Evolutionary conservation across 2,113 vertebrate genomes (phyloP), one percentile per base, ranked within the genome.

Genomic region (Labeo rohita): DNA sequence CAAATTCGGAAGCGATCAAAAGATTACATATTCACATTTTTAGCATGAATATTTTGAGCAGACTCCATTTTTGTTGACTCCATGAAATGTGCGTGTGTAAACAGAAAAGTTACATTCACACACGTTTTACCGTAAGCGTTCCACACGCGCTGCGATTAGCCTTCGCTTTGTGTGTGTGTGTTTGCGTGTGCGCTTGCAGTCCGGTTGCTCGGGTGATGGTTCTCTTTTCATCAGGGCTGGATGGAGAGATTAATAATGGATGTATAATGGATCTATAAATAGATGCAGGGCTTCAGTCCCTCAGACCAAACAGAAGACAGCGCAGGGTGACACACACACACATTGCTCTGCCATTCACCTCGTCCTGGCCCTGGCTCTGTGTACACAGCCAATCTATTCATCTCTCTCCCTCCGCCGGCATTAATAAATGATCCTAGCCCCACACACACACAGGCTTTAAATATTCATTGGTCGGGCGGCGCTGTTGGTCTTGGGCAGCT

Each of bases 401-500:
- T 91, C 91, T 92, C 86, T 89, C 87, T 89, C 87, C 85, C 89
- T 90, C 89, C 75, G 84, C 87, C 84, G 80, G 89, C 90, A 92
- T 92, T 89, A 91, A 91, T 90, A 91, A 90, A 92, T 89, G 90
- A 89, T 90, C 84, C 84, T 88, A 84, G 88, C 89, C 78, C 72
- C 85, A 78, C 43, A 36, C 73, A 50, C 84, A 50, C 84, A 80
- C 54, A 87, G 47, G 47, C 50, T 80, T 90, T 90, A 90, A 90
- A 88, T 88, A 88, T 90, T 88, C 89, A 90, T 90, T 80, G 84
- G 83, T 70, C 86, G 87, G 89, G 87, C 83, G 76, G 83, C 81
- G 65, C 78, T 88, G 87, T 88, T 87, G 85, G 86, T 88, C 85
- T 87, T 86, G 85, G 87, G 83, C 79, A 87, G 89, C 86, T 85